Base-by-base conservation (phyloP, 2,113 vertebrate genomes). In the Acinonyx jubatus region DNA sequence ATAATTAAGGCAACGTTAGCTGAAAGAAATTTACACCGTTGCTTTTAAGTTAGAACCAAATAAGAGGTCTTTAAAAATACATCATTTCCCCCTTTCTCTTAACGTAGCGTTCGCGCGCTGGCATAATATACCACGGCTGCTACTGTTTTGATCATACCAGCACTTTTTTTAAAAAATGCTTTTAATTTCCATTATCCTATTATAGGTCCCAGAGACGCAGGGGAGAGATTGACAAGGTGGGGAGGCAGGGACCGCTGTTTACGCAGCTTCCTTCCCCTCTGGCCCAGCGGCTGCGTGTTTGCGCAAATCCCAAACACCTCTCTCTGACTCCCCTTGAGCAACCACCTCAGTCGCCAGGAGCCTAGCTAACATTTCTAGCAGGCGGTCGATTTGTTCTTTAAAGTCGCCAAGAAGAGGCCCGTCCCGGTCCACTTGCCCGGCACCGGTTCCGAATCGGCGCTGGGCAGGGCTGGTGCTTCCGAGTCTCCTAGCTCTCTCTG, bases 1-100 rank as follows among this genome's bases (percentile, higher is more conserved):
- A 99, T 99, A 99, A 99, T 99, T 99, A 99, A 98, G 98, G 98
- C 98, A 66, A 41, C 97, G 98, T 99, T 98, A 98, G 98, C 98
- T 97, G 98, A 98, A 98, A 97, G 98, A 98, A 98, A 98, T 98
- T 98, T 98, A 98, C 97, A 97, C 96, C 93, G 97, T 98, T 98
- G 98, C 98, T 98, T 99, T 99, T 97, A 98, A 98, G 98, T 98
- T 98, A 91, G 97, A 98, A 96, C 96, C 98, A 97, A 98, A 96
- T 98, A 95, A 98, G 96, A 96, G 93, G 33, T 91, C 98, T 98
- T 98, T 95, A 96, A 98, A 98, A 99, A 98, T 98, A 98, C 93
- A 98, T 98, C 96, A 98, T 97, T 98, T 97, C 94, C 96, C 97
- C 97, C 97, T 98, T 98, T 98, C 98, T 98, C 98, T 98, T 98